Conservation (phyloP, 2,888 invertebrate genomes). For the Ophion obscuratus region DNA sequence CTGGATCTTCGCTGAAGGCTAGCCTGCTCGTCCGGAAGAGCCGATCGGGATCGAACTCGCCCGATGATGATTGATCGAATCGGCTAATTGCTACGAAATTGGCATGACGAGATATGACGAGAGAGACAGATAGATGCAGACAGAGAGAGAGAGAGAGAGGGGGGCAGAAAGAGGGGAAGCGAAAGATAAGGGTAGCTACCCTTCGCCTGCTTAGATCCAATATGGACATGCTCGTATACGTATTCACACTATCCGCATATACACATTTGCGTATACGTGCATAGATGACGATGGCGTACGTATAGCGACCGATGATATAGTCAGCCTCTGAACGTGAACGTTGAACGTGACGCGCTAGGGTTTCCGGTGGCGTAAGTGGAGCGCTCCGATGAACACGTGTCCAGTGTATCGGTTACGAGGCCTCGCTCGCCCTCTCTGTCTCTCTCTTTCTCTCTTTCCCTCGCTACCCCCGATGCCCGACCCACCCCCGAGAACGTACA, state of each 20-base stretch:
- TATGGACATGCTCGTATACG: too few relatives aligned
- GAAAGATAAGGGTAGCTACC: neutral
- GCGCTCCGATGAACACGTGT: slow-evolving; percentile 68
- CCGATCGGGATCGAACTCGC: neutral
- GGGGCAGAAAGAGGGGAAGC: neutral
- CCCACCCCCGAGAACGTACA: slow-evolving; percentile 36
- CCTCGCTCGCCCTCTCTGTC: slow-evolving; percentile 31
- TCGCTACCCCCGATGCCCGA: neutral
- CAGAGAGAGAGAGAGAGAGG: neutral
- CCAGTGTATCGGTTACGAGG: slow-evolving; percentile 67
- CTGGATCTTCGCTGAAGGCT: too few relatives aligned
- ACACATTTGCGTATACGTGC: neutral
- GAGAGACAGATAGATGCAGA: neutral
- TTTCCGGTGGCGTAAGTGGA: slow-evolving; percentile 65
- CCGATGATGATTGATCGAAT: slow-evolving; percentile 62
- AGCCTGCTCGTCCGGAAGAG: too few relatives aligned
- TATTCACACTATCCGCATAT: neutral
- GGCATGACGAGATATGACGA: slow-evolving; percentile 38
- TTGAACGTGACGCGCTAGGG: slow-evolving; percentile 59
- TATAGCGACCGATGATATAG: slow-evolving; percentile 27
- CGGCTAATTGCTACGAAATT: slow-evolving; percentile 66
- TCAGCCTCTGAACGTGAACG: slow-evolving; percentile 57
- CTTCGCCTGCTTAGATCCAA: neutral
- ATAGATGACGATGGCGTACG: slow-evolving; percentile 14
- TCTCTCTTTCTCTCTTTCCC: slow-evolving; percentile 1